Base-by-base conservation (phyloP, 2,113 vertebrate species). In the Mirounga angustirostris region DNA sequence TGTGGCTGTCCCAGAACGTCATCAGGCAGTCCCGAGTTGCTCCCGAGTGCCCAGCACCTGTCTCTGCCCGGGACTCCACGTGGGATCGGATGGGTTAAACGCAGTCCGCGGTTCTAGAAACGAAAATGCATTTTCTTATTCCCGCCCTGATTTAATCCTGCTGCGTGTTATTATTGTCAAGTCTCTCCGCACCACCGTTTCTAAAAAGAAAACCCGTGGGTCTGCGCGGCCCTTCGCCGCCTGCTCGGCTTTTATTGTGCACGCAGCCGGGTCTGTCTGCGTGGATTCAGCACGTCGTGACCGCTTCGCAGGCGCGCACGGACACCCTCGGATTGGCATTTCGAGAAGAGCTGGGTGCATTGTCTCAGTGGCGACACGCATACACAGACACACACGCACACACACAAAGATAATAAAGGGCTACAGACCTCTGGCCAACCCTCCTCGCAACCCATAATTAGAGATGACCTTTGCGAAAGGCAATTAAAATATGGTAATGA, bases 251-350 rank as follows among this genome's bases (percentile, higher is more conserved):
- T 98, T 98, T 97, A 98, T 98, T 98, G 98, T 98, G 98, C 97
- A 97, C 97, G 96, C 85, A 98, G 97, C 97, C 97, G 22, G 98
- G 97, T 97, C 97, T 97, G 98, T 97, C 98, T 98, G 98, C 98
- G 98, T 98, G 98, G 98, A 98, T 98, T 97, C 97, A 97, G 98
- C 98, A 98, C 97, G 98, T 98, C 98, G 98, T 98, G 98, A 98
- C 98, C 98, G 97, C 97, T 98, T 98, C 95, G 98, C 98, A 98
- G 98, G 98, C 98, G 98, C 98, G 95, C 98, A 98, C 97, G 97
- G 98, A 98, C 98, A 99, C 98, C 98, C 98, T 98, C 97, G 92
- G 98, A 98, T 98, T 98, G 98, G 98, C 98, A 98, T 99, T 98
- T 99, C 92, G 97, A 98, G 98, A 98, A 97, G 97, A 91, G 96